Percentiles rank a stretch among this genome's conserved stretches.
Conservation (phyloP, 2,888 invertebrate species). For the Venustoraphidia nigricollis region DNA sequence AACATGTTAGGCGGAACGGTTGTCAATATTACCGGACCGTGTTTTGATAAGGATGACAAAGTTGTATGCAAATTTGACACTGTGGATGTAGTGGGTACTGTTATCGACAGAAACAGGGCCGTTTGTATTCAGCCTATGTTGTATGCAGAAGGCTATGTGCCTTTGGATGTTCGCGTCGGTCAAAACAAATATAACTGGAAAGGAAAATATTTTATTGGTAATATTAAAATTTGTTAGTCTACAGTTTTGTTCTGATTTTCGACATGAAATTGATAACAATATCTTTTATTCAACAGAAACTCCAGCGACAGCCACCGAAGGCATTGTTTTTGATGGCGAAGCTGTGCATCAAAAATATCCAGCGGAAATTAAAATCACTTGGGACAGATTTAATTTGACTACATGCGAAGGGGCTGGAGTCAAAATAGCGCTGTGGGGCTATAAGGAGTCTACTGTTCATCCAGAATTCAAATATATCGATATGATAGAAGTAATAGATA, state of each 20-base stretch:
- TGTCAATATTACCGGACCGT: slow-evolving; percentile 93
- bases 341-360: slow-evolving; percentile 59
- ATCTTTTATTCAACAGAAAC: slow-evolving; percentile 44
- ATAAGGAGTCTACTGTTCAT: slow-evolving; percentile 64
- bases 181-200: slow-evolving; percentile 77
- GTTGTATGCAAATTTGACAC: slow-evolving; percentile 77
- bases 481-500: slow-evolving; percentile 42
- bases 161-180: slow-evolving; percentile 72
- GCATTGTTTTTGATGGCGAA: slow-evolving; percentile 64
- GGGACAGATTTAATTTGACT: slow-evolving; percentile 77
- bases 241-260: neutral
- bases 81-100: slow-evolving; percentile 59
- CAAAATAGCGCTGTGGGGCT: slow-evolving; percentile 77
- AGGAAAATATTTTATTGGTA: slow-evolving; percentile 82
- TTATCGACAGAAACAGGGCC: slow-evolving; percentile 66
- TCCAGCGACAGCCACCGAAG: slow-evolving; percentile 72
- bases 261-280: slow-evolving; percentile 1
- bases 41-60: slow-evolving; percentile 58
- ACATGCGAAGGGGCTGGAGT: slow-evolving; percentile 60
- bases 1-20: slow-evolving; percentile 96
- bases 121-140: slow-evolving; percentile 80
- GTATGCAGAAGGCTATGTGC: slow-evolving; percentile 75
- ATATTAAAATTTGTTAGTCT: neutral
- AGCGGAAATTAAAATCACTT: slow-evolving; percentile 58
- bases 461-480: slow-evolving; percentile 75